Percentiles rank a stretch among this genome's conserved stretches.
These are phyloP conservation scores for Pao palembangensis DNA, from an alignment of 2,113 vertebrate species.

Conservation along the genomic window DNA sequence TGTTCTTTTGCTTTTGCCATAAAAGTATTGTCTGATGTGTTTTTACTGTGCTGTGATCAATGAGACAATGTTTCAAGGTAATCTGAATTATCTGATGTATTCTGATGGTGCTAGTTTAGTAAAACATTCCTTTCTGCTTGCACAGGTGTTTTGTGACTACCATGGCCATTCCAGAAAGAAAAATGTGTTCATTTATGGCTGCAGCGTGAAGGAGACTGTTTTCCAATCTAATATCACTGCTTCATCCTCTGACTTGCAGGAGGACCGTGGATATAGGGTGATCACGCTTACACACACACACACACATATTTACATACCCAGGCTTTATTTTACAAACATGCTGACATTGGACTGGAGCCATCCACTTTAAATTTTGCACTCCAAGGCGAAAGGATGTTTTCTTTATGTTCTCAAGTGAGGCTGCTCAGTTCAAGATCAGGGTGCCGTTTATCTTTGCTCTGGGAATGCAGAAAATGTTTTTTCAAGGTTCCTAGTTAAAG, in stretches of 20 bases:
- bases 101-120: neutral
- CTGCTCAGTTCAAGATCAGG: conserved; percentile 2
- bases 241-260: conserved; percentile 82
- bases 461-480: conserved; percentile 7
- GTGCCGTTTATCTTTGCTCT: conserved; percentile 5
- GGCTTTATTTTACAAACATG: neutral
- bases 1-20: neutral
- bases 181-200: conserved; percentile 99
- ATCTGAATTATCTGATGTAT: neutral
- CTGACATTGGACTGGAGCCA: neutral
- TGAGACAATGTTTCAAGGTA: neutral
- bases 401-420: neutral
- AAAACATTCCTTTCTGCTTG: neutral
- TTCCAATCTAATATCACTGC: conserved; percentile 85
- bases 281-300: conserved; percentile 16
- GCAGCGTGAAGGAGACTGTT: conserved; percentile 95
- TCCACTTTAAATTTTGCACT: conserved; percentile 10
- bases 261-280: conserved; percentile 91
- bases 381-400: neutral
- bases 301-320: neutral
- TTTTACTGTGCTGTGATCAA: conserved; percentile 15
- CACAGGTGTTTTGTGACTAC: conserved; percentile 84
- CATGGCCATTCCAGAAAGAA: conserved; percentile 99
- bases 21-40: conserved; percentile 1
- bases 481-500: neutral